Percentiles rank a stretch among this genome's conserved stretches.
These are phyloP conservation scores for Andrena bucephala DNA, from an alignment of 2,888 invertebrate genomes.

Conservation along the genomic window DNA sequence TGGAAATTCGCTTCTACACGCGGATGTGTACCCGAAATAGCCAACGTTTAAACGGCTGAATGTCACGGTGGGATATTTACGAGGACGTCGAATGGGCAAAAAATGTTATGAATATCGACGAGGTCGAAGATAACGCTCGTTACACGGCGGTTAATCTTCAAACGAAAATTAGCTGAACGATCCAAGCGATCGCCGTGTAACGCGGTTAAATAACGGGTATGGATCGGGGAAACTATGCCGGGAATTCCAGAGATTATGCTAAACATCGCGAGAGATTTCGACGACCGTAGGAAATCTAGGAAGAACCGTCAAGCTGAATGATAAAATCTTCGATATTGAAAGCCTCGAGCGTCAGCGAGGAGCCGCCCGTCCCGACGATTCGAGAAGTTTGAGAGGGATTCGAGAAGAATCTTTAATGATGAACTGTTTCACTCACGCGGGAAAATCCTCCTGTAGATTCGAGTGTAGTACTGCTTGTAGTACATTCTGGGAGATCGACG, in stretches of 20 bases:
- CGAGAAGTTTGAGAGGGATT: neutral
- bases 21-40: neutral
- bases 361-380: neutral
- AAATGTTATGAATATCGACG: neutral
- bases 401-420: too few species aligned
- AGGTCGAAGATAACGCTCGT: neutral
- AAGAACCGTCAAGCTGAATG: neutral
- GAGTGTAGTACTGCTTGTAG: slow-evolving; percentile 42
- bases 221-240: slow-evolving; percentile 42
- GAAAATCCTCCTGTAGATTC: slow-evolving; percentile 54
- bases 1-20: neutral
- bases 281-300: neutral
- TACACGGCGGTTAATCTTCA: neutral
- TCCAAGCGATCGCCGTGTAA: slow-evolving; percentile 33
- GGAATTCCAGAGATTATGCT: slow-evolving; percentile 15
- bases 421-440: slow-evolving; percentile 64
- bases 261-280: slow-evolving; percentile 17
- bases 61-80: neutral
- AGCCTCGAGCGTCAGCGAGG: neutral
- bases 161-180: slow-evolving; percentile 12
- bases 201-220: slow-evolving; percentile 61
- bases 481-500: slow-evolving; percentile 56
- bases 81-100: neutral
- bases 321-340: neutral
- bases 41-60: neutral